Conservation (phyloP, 2,888 invertebrate species). For the Mallateleia sp. region DNA sequence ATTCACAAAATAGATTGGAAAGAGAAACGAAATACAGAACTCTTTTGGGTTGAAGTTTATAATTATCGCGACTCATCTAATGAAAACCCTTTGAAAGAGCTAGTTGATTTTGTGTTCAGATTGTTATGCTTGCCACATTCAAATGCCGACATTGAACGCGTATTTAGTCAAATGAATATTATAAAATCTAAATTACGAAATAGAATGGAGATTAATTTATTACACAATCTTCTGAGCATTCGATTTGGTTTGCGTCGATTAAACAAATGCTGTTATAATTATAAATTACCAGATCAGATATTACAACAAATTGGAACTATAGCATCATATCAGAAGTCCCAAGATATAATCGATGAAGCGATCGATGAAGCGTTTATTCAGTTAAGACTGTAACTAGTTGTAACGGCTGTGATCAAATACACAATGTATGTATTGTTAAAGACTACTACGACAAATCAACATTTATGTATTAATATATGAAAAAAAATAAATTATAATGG, state of each 20-base stretch:
- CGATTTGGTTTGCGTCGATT: conserved; percentile 62
- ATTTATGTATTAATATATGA: too few relatives aligned
- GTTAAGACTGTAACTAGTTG: too few relatives aligned
- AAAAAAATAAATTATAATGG: too few relatives aligned
- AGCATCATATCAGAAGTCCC: too few relatives aligned
- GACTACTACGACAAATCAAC: too few relatives aligned
- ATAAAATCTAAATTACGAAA: conserved; percentile 41
- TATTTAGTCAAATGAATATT: conserved; percentile 48
- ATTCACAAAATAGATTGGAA: conserved; percentile 65
- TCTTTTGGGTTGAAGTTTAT: conserved; percentile 63
- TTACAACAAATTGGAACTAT: too few relatives aligned
- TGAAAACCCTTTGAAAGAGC: conserved; percentile 33
- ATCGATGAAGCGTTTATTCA: too few relatives aligned
- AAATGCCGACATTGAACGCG: conserved; percentile 50
- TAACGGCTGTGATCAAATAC: too few relatives aligned
- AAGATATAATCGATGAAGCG: too few relatives aligned
- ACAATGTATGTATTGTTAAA: too few relatives aligned
- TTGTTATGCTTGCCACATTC: conserved; percentile 37
- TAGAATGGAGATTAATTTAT: not conserved
- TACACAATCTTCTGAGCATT: conserved; percentile 34
- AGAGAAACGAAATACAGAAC: conserved; percentile 55
- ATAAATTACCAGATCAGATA: too few relatives aligned
- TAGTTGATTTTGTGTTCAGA: conserved; percentile 28
- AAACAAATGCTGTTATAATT: conserved; percentile 59
- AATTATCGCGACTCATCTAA: conserved; percentile 36